Evolutionary conservation across 2,113 vertebrate genomes (phyloP).

Genomic region (Mionectes macconnelli): DNA sequence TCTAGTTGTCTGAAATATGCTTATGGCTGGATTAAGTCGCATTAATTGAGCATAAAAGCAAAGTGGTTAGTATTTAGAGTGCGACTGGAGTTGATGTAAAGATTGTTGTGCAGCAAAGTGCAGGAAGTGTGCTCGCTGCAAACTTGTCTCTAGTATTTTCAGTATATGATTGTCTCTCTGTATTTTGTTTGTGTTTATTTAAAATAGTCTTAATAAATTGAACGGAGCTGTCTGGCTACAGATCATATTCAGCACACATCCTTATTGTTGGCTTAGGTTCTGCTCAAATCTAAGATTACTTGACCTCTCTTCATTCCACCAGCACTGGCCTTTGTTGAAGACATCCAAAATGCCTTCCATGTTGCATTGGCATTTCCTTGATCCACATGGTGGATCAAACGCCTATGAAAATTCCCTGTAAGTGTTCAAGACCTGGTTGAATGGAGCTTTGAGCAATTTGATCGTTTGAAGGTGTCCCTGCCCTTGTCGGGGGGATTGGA

Average conservation of each 20-base stretch:
- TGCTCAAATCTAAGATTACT: background rate
- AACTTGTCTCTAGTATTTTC: background rate
- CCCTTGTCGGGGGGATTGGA: background rate
- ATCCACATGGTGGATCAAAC: background rate
- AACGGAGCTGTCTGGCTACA: background rate
- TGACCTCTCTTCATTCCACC: background rate
- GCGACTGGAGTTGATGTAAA: background rate
- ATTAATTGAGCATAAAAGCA: constrained; percentile 17
- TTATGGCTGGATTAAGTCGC: constrained; percentile 11
- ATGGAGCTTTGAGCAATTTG: background rate
- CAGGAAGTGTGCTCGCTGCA: background rate
- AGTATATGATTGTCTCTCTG: background rate
- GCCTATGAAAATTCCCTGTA: background rate
- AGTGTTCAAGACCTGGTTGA: background rate
- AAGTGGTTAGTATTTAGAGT: background rate
- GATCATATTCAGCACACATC: rapidly evolving
- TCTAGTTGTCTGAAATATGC: constrained; percentile 23
- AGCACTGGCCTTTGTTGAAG: background rate
- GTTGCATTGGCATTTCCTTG: background rate
- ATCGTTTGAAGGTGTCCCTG: background rate
- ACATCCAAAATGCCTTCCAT: background rate
- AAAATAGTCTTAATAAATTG: background rate
- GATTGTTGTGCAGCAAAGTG: background rate
- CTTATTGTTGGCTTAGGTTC: background rate
- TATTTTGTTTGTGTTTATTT: background rate